Conservation (phyloP, 2,797 vertebrate species). For the Borostomias antarcticus region DNA sequence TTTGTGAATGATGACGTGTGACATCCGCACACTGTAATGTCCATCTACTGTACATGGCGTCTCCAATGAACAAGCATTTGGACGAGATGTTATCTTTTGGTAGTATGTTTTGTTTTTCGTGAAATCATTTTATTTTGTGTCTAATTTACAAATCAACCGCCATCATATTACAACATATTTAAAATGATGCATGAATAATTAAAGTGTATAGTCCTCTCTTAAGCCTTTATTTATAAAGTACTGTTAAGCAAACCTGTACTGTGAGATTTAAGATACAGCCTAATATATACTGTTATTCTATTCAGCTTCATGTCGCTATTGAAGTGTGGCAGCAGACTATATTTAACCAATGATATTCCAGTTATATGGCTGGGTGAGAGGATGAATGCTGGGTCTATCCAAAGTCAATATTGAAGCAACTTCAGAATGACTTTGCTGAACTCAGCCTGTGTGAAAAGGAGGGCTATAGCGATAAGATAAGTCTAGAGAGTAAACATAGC, state of each 20-base stretch:
- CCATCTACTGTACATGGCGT: too few species aligned
- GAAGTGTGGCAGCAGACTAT: background rate
- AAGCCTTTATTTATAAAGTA: background rate
- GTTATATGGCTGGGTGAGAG: slow-evolving; percentile 4
- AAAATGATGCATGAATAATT: background rate
- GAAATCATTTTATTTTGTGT: background rate
- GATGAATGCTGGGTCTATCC: slow-evolving; percentile 13
- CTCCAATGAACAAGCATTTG: too few species aligned
- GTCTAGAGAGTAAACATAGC: slow-evolving; percentile 16
- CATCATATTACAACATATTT: background rate
- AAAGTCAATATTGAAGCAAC: slow-evolving; percentile 24
- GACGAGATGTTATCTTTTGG: too few species aligned
- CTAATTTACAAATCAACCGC: background rate
- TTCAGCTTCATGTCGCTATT: background rate
- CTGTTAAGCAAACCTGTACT: background rate
- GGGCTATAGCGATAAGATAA: slow-evolving; percentile 15
- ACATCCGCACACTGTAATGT: too few species aligned
- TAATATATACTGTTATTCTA: background rate
- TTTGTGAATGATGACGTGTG: too few species aligned
- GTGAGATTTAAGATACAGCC: background rate
- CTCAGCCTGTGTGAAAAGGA: background rate
- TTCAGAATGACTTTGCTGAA: slow-evolving; percentile 26
- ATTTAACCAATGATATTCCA: background rate
- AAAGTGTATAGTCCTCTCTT: background rate
- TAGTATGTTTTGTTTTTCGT: background rate